These are phyloP conservation scores for Bombyx huttoni DNA, from an alignment of 2,888 invertebrate species.

Conservation along the genomic window DNA sequence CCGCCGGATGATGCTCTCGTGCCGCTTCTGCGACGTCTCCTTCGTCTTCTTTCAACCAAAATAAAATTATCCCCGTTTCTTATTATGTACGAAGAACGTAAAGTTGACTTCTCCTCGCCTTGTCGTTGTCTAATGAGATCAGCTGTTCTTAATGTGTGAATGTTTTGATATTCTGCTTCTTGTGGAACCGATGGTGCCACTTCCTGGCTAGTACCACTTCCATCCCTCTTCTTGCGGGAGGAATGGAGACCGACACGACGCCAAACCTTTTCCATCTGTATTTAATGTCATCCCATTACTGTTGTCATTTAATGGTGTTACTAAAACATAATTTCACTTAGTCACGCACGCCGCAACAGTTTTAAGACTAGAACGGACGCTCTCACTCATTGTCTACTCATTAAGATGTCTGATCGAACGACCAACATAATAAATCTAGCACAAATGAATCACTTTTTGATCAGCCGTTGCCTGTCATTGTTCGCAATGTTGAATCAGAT, in stretches of 20 bases:
- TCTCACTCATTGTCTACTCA: background rate
- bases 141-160: constrained; percentile 65
- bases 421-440: constrained; percentile 17
- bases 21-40: constrained; percentile 58
- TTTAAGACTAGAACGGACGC: background rate
- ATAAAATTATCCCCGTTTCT: constrained; percentile 68
- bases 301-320: constrained; percentile 15
- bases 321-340: background rate
- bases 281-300: constrained; percentile 67
- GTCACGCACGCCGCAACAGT: background rate
- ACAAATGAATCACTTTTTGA: constrained; percentile 35
- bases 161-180: constrained; percentile 66
- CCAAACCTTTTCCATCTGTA: constrained; percentile 72
- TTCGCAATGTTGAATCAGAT: constrained; percentile 22
- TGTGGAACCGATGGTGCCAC: constrained; percentile 43
- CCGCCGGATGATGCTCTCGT: constrained; percentile 60
- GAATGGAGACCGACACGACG: constrained; percentile 71
- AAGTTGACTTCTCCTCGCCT: constrained; percentile 63
- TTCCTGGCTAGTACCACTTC: constrained; percentile 64
- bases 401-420: constrained; percentile 17
- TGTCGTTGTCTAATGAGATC: constrained; percentile 65
- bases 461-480: constrained; percentile 53
- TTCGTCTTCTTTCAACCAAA: constrained; percentile 58
- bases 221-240: constrained; percentile 72
- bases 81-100: constrained; percentile 65